Percentiles rank a stretch among this genome's conserved stretches.
Conservation (phyloP, 2,888 invertebrate species). For the Timema cristinae region DNA sequence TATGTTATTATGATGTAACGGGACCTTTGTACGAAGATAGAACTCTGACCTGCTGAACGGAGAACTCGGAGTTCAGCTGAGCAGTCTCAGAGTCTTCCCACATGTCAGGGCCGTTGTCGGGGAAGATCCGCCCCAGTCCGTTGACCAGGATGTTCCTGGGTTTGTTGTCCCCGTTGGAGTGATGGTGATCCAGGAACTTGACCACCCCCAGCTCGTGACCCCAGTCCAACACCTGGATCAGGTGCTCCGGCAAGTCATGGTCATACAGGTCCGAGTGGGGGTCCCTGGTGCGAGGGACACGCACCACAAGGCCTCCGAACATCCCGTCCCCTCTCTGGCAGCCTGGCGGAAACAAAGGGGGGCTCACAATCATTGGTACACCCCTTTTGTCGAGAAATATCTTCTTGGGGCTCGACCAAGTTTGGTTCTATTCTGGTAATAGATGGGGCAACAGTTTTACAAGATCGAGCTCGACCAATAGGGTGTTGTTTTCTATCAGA, state of each 20-base stretch:
- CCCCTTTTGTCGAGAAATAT: not conserved
- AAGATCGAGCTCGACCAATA: too few species aligned
- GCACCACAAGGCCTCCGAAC: slow-evolving; percentile 73
- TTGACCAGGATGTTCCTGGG: slow-evolving; percentile 78
- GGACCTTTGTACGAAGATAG: too few species aligned
- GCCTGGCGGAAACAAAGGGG: slow-evolving; percentile 45
- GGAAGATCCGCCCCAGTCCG: slow-evolving; percentile 57
- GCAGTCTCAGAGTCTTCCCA: slow-evolving; percentile 35
- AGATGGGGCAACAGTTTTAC: too few species aligned
- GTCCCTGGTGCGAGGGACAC: slow-evolving; percentile 60
- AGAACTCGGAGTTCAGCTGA: slow-evolving; percentile 60
- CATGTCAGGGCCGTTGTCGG: not conserved
- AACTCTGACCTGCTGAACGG: slow-evolving; percentile 58
- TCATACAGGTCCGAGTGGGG: slow-evolving; percentile 69
- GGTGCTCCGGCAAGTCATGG: slow-evolving; percentile 71
- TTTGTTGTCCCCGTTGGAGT: slow-evolving; percentile 76
- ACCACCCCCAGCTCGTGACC: slow-evolving; percentile 64
- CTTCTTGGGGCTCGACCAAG: too few species aligned
- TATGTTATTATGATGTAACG: too few species aligned
- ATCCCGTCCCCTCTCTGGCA: slow-evolving; percentile 85
- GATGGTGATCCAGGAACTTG: slow-evolving; percentile 81
- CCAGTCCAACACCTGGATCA: slow-evolving; percentile 77
- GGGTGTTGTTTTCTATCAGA: too few species aligned
- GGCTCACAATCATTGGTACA: not conserved
- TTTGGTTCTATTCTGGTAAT: too few species aligned